A percentile compares a stretch with the other conserved stretches of the same genome.
Conservation (phyloP, 1,140 invertebrate species). For the Platorchestia sp. region DNA sequence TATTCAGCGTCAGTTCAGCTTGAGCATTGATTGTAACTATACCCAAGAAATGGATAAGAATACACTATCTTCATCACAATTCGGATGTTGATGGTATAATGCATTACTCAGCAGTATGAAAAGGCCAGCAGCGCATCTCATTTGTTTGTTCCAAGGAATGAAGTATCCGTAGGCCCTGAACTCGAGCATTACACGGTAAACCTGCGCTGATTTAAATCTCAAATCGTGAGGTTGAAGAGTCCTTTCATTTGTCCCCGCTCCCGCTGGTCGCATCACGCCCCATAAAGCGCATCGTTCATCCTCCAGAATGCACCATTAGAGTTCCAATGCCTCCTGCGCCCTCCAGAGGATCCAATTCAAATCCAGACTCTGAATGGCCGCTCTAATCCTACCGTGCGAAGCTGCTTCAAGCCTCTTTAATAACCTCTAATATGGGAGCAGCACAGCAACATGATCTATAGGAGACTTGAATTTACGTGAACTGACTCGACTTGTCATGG, state of each 20-base stretch:
- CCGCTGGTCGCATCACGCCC: background rate
- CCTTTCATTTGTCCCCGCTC: background rate
- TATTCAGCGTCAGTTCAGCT: no score
- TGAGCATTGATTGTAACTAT: no score
- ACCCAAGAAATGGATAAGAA: no score
- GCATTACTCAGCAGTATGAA: no score
- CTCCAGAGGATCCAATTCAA: background rate
- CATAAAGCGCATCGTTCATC: background rate
- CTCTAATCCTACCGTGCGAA: background rate
- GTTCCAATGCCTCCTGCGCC: conserved; percentile 13
- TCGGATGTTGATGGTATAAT: no score
- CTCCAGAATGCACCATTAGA: conserved; percentile 21
- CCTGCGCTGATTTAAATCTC: background rate
- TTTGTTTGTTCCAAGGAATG: no score
- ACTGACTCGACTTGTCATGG: background rate
- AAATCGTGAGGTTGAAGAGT: background rate
- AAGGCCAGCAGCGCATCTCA: no score
- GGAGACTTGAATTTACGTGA: background rate
- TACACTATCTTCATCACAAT: no score
- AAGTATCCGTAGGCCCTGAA: background rate
- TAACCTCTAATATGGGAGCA: conserved; percentile 23
- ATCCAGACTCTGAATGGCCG: background rate
- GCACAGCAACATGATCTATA: background rate
- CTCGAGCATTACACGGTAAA: background rate
- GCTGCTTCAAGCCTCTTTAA: conserved; percentile 20